phyloP scores from a whole-genome alignment of 2,888 invertebrate species.

The Lycophotia porphyrea region DNA sequence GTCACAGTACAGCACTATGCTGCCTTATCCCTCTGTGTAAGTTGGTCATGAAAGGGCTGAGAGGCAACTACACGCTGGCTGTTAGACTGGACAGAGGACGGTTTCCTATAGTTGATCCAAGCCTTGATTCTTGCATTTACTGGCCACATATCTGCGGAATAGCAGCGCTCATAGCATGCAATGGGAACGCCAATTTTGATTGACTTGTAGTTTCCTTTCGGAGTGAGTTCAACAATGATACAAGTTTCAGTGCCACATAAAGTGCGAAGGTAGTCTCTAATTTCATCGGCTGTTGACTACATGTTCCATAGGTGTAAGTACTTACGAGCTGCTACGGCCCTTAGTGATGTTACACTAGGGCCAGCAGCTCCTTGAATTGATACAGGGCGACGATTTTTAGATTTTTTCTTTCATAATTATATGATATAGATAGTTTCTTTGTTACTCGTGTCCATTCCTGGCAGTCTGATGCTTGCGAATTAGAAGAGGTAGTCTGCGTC shows the following conservation, averaged over 20 bases:
- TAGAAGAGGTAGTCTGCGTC: too few species aligned
- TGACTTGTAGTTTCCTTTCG: constrained; percentile 11
- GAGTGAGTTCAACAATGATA: constrained; percentile 9
- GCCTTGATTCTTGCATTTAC: background rate
- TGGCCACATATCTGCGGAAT: constrained; percentile 13
- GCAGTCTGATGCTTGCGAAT: background rate
- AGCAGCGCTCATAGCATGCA: constrained; percentile 7
- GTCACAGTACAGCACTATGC: too few species aligned
- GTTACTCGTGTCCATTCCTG: background rate
- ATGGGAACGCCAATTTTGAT: constrained; percentile 9
- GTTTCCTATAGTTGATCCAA: background rate
- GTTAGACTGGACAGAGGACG: background rate
- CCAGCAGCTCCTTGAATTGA: constrained; percentile 20
- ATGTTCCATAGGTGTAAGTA: constrained; percentile 12
- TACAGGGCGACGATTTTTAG: constrained; percentile 1
- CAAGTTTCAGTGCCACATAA: constrained; percentile 4
- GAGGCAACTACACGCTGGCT: too few species aligned
- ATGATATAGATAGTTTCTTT: too few species aligned
- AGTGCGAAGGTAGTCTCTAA: background rate
- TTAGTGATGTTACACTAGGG: constrained; percentile 7
- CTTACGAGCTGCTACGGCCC: constrained; percentile 7
- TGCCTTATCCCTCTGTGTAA: too few species aligned
- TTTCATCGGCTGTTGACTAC: constrained; percentile 15
- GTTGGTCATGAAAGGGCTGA: too few species aligned
- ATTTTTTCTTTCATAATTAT: too few species aligned